Conservation (phyloP, 2,113 vertebrate genomes). For the Dipodomys stephensi region DNA sequence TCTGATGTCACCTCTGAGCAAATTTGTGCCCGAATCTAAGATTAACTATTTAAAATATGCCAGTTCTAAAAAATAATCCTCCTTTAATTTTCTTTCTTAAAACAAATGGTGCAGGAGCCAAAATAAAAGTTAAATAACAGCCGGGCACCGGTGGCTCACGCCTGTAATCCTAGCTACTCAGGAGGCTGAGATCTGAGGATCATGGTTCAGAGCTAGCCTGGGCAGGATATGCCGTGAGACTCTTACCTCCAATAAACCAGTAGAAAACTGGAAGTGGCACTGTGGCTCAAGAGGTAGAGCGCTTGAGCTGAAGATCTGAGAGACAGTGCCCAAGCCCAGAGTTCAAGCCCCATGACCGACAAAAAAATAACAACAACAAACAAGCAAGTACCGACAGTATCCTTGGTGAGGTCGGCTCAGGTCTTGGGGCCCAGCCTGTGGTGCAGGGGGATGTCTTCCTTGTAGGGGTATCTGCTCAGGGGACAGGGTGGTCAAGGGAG, state of each 20-base stretch:
- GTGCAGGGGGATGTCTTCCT: not conserved
- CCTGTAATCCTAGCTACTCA: no score
- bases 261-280: no score
- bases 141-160: no score
- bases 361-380: no score
- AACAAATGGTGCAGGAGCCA: not conserved
- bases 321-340: no score
- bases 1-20: not conserved
- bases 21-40: not conserved
- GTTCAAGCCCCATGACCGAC: no score
- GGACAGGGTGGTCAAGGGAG: not conserved
- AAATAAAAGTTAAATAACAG: not conserved
- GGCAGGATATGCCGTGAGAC: no score
- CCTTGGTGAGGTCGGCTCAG: not conserved
- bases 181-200: no score
- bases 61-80: not conserved
- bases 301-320: no score
- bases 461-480: not conserved
- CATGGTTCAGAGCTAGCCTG: no score
- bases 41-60: not conserved
- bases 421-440: not conserved
- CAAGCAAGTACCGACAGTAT: not conserved
- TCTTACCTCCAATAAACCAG: no score
- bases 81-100: conserved; percentile 14
- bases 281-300: no score